Evolutionary conservation across 1,140 invertebrate species (phyloP).

Genomic region (Penaeus vannamei): DNA sequence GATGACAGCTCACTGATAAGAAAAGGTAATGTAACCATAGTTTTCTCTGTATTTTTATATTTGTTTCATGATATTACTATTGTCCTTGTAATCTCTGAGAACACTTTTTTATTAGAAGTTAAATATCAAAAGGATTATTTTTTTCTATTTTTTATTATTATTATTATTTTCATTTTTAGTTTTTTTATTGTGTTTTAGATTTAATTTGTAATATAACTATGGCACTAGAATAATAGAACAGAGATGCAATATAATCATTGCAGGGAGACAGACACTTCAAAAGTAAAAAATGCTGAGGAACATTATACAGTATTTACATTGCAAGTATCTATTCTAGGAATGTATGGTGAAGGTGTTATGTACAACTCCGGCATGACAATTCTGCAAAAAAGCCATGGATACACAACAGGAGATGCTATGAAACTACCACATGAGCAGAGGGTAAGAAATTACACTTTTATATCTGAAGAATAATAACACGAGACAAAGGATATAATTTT

Average conservation of each 20-base stretch:
- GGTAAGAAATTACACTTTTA: constrained; percentile 14
- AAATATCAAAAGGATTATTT: too few species aligned
- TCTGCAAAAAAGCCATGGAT: constrained; percentile 68
- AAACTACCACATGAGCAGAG: constrained; percentile 53
- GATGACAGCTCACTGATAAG: constrained; percentile 68
- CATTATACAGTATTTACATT: background rate
- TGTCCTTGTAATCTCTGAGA: background rate
- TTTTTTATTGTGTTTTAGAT: too few species aligned
- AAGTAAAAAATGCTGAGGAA: background rate
- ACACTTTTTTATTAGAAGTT: background rate
- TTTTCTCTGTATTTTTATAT: background rate
- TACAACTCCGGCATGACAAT: constrained; percentile 68
- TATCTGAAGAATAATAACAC: too few species aligned
- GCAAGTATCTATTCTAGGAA: constrained; percentile 46
- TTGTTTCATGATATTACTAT: background rate
- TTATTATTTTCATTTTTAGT: too few species aligned
- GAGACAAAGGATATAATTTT: too few species aligned
- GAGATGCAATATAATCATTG: background rate
- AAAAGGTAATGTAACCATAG: constrained; percentile 45
- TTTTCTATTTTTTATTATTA: too few species aligned
- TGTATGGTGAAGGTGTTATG: constrained; percentile 66
- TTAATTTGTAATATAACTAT: background rate
- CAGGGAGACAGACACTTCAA: too few species aligned
- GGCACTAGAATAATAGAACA: background rate
- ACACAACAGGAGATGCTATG: constrained; percentile 66